Conservation (phyloP, 1,140 invertebrate genomes). For the Hylyphantes graminicola region DNA sequence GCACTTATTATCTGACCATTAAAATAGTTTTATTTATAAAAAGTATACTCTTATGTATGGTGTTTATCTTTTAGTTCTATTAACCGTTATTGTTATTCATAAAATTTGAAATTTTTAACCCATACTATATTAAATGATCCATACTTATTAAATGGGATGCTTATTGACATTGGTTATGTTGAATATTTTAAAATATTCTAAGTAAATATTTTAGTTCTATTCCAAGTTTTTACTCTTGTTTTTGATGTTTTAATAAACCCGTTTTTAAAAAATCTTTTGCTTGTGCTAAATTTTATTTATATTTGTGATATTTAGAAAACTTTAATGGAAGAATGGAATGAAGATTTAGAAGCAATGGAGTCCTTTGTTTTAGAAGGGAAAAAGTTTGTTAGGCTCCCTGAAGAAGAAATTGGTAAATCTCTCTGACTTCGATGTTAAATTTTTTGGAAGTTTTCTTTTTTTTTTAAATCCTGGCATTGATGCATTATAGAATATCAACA, state of each 20-base stretch:
- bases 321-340: conserved; percentile 92
- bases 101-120: no score
- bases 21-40: background rate
- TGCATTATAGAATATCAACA: no score
- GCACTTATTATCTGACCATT: background rate
- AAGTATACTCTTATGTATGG: background rate
- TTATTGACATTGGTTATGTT: background rate
- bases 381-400: conserved; percentile 95
- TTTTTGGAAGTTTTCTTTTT: no score
- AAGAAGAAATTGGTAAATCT: conserved; percentile 87
- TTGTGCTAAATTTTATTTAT: conserved; percentile 19
- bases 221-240: background rate
- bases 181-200: background rate
- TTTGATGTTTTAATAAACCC: background rate
- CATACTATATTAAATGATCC: background rate
- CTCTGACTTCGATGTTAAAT: no score
- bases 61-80: background rate
- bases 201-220: conserved; percentile 9
- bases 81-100: background rate
- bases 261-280: background rate
- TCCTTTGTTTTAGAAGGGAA: conserved; percentile 97
- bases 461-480: no score
- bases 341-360: conserved; percentile 96
- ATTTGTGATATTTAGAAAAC: conserved; percentile 72
- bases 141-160: background rate